phyloP scores from a whole-genome alignment of 2,113 vertebrate species.

The Carassius carassius region DNA sequence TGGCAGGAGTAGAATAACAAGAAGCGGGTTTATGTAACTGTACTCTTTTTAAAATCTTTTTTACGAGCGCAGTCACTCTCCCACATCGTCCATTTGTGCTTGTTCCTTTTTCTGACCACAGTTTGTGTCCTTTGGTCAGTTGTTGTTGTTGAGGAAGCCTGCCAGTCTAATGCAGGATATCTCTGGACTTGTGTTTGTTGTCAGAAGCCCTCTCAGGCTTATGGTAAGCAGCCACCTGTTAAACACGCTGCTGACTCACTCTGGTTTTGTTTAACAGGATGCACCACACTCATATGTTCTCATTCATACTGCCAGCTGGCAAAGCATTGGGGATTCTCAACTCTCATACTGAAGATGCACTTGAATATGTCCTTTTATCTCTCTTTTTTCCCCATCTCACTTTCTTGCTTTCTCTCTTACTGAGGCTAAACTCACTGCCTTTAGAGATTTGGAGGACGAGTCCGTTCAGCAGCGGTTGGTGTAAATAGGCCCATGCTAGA shows the following conservation, averaged over 20 bases:
- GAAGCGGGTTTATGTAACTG: constrained; percentile 35
- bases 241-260: constrained; percentile 19
- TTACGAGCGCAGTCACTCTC: background rate
- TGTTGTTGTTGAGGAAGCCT: background rate
- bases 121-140: constrained; percentile 8
- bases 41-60: constrained; percentile 9
- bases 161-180: constrained; percentile 24
- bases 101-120: background rate
- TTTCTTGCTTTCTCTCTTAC: background rate
- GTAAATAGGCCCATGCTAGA: background rate
- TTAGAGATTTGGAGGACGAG: background rate
- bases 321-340: constrained; percentile 9
- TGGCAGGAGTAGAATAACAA: constrained; percentile 13
- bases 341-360: background rate
- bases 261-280: constrained; percentile 19
- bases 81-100: background rate
- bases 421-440: background rate
- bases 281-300: background rate
- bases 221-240: constrained; percentile 43
- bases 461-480: background rate
- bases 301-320: constrained; percentile 19
- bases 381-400: background rate
- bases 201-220: constrained; percentile 19
- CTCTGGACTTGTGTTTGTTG: constrained; percentile 29
- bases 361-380: background rate